Base-by-base conservation (phyloP, 2,113 vertebrate species). In the Nothobranchius furzeri region DNA sequence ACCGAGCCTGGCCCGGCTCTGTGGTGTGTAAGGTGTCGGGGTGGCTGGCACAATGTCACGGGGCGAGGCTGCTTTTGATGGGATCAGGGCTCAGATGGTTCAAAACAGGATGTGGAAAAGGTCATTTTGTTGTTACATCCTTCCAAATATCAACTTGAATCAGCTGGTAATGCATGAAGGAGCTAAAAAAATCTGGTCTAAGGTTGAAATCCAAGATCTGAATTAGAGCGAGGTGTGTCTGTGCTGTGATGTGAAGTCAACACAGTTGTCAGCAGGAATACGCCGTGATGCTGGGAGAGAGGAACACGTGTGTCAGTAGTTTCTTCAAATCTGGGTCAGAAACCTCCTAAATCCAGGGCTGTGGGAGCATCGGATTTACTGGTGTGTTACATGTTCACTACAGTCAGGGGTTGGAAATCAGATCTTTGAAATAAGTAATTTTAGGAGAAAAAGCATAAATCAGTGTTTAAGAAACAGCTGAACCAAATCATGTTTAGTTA, bases 41-140 rank as follows among this genome's bases (percentile, higher is more conserved):
- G 59, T n/a, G 50, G 58, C 70, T 68, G 75, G 68, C 71, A 78
- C 30, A 46, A 69, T 82, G 75, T 82, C 75, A 65, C 24, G 24
- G 55, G 52, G 69, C 64, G 75, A 63, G 73, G 73, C 35, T 17
- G 47, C 81, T 71, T 88, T 87, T 82, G 88, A 89, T 88, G 83
- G 84, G 71, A 89, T 89, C 76, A 82, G 63, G 56, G 60, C 10
- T 65, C 53, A n/a, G 68, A 58, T 61, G 64, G 24, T 64, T 86
- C 73, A 76, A 60, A 79, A 68, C 37, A 73, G 84, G 84, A 89
- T 85, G 70, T 62, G 49, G 72, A 84, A 88, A 30, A 89, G 83
- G 83, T 87, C 82, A 79, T 64, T 82, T 77, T 57, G 69, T 51
- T 64, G 64, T 17, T 59, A 58, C 67, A 49, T 82, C 86, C 78